These are phyloP conservation scores for Apodemus speciosus DNA, from an alignment of 2,113 vertebrate species.

Conservation along the genomic window DNA sequence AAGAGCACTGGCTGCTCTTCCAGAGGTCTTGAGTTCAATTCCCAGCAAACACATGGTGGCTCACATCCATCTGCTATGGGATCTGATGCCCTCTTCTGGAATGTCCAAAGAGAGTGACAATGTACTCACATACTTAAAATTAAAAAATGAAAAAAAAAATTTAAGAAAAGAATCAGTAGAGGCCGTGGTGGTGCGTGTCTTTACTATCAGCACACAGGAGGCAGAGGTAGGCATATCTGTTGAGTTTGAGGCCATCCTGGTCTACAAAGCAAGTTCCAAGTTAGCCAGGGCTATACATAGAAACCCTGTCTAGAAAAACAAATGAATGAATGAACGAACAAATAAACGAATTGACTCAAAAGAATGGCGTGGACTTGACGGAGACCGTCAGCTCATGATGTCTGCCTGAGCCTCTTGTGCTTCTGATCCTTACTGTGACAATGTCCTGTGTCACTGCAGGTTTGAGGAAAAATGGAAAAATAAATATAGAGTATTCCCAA, in stretches of 20 bases:
- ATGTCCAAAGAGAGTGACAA: too few relatives aligned
- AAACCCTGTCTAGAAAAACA: neutral
- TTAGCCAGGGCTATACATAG: too few relatives aligned
- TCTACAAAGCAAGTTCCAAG: too few relatives aligned
- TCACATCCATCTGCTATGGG: too few relatives aligned
- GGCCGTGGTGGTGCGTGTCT: neutral
- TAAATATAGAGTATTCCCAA: neutral
- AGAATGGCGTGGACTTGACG: neutral
- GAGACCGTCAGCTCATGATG: neutral
- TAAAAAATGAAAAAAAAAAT: too few relatives aligned
- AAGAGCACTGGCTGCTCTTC: too few relatives aligned
- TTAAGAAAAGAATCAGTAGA: neutral
- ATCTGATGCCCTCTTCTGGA: too few relatives aligned
- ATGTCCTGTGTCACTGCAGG: neutral
- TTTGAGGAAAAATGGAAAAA: neutral
- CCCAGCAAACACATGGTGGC: too few relatives aligned
- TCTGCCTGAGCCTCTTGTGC: neutral
- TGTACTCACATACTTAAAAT: too few relatives aligned
- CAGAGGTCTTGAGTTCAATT: too few relatives aligned
- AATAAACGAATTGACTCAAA: neutral
- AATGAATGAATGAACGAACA: neutral
- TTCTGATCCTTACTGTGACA: neutral
- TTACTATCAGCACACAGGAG: neutral
- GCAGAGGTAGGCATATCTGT: too few relatives aligned
- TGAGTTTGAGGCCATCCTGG: too few relatives aligned